Percentiles rank a stretch among this genome's conserved stretches.
phyloP scores from a whole-genome alignment of 2,888 invertebrate genomes.

The Gisinianus flammeolus region DNA sequence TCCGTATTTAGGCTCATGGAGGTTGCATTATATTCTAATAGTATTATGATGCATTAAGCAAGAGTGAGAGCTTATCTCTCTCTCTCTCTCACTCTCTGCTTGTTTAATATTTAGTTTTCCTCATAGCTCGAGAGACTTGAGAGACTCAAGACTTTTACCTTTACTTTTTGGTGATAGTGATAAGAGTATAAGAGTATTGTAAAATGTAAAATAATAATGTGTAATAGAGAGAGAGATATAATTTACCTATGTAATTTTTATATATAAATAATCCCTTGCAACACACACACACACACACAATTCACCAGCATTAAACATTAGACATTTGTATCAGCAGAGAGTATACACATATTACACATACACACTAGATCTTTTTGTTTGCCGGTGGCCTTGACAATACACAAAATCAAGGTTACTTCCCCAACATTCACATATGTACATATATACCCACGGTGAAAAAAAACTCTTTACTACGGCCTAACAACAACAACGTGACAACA shows the following conservation, averaged over 20 bases:
- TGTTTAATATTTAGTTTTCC: background rate
- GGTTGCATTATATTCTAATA: no score
- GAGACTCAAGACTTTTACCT: background rate
- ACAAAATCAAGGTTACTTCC: constrained; percentile 56
- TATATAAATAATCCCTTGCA: background rate
- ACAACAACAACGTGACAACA: background rate
- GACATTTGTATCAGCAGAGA: background rate
- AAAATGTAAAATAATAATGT: background rate
- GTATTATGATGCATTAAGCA: no score
- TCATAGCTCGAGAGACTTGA: no score
- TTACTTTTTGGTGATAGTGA: background rate
- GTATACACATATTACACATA: background rate
- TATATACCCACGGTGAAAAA: no score
- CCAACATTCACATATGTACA: constrained; percentile 37
- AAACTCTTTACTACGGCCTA: no score
- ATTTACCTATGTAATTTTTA: background rate
- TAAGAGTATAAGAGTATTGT: no score
- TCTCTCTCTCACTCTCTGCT: no score
- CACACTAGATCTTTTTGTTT: constrained; percentile 37
- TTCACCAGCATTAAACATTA: background rate
- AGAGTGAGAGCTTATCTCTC: no score
- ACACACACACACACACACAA: background rate
- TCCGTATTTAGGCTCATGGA: no score
- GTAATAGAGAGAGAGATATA: background rate
- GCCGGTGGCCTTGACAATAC: constrained; percentile 51